Conservation (phyloP, 1,140 invertebrate species). For the Chelonus insularis region DNA sequence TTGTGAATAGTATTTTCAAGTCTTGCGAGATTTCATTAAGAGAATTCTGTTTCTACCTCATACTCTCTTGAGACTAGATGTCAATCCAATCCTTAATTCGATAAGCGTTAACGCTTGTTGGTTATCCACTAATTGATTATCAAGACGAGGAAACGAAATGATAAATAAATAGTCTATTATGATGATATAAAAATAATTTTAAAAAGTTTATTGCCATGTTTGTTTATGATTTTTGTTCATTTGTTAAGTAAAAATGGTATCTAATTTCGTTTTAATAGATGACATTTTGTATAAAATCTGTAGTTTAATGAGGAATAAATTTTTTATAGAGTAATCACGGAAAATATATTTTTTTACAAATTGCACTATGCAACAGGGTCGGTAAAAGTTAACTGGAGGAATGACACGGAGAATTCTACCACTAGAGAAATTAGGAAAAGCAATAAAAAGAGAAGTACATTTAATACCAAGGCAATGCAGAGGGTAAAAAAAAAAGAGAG, state of each 20-base stretch:
- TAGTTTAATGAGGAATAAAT: no score
- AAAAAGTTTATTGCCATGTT: no score
- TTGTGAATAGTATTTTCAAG: constrained; percentile 14
- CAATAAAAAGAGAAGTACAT: constrained; percentile 3
- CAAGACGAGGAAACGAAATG: not conserved
- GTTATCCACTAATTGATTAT: constrained; percentile 11
- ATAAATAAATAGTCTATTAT: no score
- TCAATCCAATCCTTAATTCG: constrained; percentile 44
- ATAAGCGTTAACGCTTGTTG: constrained; percentile 28
- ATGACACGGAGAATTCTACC: not conserved
- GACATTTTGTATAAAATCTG: no score
- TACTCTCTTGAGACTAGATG: constrained; percentile 40
- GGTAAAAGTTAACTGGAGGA: no score
- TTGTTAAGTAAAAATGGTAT: no score
- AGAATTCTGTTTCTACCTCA: constrained; percentile 50
- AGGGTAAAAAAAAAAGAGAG: not conserved
- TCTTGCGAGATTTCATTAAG: constrained; percentile 42
- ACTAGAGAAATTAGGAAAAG: constrained; percentile 3
- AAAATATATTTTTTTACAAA: no score
- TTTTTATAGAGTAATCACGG: no score
- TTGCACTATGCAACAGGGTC: no score
- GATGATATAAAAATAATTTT: no score
- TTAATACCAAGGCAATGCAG: not conserved
- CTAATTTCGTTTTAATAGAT: no score
- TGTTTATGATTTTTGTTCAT: no score